Evolutionary conservation across 2,113 vertebrate species (phyloP), one percentile per base, ranked within the genome.

Genomic region (Hoplias malabaricus): DNA sequence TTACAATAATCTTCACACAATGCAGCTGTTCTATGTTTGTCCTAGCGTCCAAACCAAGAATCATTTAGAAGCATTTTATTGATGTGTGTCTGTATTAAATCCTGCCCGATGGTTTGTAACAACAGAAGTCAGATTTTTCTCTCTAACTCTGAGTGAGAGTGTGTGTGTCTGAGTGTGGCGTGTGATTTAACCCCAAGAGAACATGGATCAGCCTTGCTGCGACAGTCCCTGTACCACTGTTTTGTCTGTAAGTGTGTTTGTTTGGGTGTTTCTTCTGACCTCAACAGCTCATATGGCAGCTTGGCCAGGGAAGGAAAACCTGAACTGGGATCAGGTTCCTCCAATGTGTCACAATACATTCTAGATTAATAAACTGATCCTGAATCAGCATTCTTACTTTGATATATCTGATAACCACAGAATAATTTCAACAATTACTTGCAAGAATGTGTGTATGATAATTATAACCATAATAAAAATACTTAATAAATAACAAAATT

Each of bases 241-340:
- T 69, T 23, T 69, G 33, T 34, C n/a, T 75, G 34, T 14, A 29
- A 11, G n/a, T 33, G 63, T 40, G 40, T 74, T 23, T 34, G 71
- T 46, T 61, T 57, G 61, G 70, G 61, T 56, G 5, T 36, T n/a
- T 36, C 59, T 16, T 5, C 63, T 69, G 38, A 68, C 40, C 42
- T 74, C 62, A 57, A 31, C 50, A 48, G 48, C 61, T 66, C 61
- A 56, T 62, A 21, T 25, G 12, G 36, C n/a, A 34, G 13, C 48
- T 57, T n/a, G 23, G 34, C 19, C 43, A 4, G 23, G 29, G 12
- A 1, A 59, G 27, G 25, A 59, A 19, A 29, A 66, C 33, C n/a
- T 10, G 36, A 31, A 36, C 29, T 34, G 9, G 14, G 6, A 69
- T 46, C 8, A 34, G 9, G 63, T 66, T 76, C n/a, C 2, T 19